A percentile compares a stretch with the other conserved stretches of the same genome.
These are phyloP conservation scores for Falco punctatus DNA, from an alignment of 2,113 vertebrate genomes.

Conservation along the genomic window DNA sequence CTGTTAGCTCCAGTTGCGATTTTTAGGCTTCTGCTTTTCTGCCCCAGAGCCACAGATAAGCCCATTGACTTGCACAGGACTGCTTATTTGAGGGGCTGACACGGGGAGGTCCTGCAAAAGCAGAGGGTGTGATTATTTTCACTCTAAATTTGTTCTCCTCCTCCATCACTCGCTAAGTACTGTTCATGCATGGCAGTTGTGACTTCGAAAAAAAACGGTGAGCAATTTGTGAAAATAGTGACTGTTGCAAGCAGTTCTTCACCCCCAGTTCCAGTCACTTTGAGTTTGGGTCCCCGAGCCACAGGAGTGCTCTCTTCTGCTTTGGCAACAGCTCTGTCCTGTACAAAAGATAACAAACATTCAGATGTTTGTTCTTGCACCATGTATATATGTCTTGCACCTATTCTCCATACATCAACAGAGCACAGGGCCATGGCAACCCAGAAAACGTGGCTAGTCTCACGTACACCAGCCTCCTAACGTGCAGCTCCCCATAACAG, in stretches of 20 bases:
- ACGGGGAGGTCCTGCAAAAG: neutral
- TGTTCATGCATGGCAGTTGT: neutral
- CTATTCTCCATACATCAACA: slow-evolving; percentile 31
- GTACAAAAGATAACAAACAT: slow-evolving; percentile 37
- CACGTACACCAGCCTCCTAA: slow-evolving; percentile 1
- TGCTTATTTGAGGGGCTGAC: neutral
- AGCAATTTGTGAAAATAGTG: neutral
- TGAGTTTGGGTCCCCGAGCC: neutral
- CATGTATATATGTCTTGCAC: neutral
- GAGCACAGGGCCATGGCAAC: neutral
- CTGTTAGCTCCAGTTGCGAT: neutral
- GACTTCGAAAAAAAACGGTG: neutral
- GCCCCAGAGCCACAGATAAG: neutral
- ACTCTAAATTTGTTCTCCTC: neutral
- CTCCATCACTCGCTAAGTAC: neutral
- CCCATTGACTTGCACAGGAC: neutral
- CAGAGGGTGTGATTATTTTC: neutral
- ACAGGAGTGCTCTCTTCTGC: neutral
- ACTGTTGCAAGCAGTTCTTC: neutral
- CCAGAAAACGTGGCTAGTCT: slow-evolving; percentile 8
- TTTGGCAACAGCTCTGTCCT: neutral
- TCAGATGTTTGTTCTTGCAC: slow-evolving; percentile 25
- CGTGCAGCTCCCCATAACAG: neutral
- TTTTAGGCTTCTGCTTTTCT: neutral
- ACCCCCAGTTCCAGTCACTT: neutral